Percentiles rank a stretch among this genome's conserved stretches.
phyloP scores from a whole-genome alignment of 2,888 invertebrate genomes.

The Lysandra coridon region DNA sequence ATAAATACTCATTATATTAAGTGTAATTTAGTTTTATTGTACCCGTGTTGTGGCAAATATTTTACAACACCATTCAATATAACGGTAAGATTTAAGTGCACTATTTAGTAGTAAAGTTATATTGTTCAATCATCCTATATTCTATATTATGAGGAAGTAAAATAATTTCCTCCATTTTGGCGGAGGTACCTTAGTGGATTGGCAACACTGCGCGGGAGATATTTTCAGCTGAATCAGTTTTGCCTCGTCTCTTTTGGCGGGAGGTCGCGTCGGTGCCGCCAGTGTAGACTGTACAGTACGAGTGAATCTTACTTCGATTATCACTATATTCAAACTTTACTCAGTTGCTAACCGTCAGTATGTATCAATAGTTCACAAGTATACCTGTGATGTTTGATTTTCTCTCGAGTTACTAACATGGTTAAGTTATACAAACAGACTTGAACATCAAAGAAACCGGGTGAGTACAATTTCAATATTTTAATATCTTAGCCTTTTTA shows the following conservation, averaged over 20 bases:
- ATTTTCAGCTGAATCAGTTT: slow-evolving; percentile 21
- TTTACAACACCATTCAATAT: not conserved
- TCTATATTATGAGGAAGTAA: not conserved
- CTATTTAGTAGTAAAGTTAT: not conserved
- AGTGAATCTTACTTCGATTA: not conserved
- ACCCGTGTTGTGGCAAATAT: not conserved
- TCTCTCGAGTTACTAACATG: not conserved
- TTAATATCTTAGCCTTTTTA: not conserved
- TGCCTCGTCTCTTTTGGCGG: slow-evolving; percentile 21
- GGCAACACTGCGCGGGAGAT: slow-evolving; percentile 22
- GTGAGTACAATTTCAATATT: not conserved
- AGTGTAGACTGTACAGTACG: not conserved
- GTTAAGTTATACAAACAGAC: not conserved
- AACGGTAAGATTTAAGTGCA: not conserved
- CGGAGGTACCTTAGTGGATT: not conserved
- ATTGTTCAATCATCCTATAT: not conserved
- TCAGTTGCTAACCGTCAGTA: not conserved
- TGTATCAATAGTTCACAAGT: not conserved
- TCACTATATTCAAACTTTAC: not conserved
- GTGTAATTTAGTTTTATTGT: not conserved
- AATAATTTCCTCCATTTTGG: not conserved
- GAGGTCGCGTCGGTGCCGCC: not conserved
- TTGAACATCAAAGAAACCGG: not conserved
- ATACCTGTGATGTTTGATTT: not conserved
- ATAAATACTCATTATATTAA: not conserved